These are phyloP conservation scores for Melitaea cinxia DNA, from an alignment of 1,140 invertebrate genomes.

Conservation along the genomic window DNA sequence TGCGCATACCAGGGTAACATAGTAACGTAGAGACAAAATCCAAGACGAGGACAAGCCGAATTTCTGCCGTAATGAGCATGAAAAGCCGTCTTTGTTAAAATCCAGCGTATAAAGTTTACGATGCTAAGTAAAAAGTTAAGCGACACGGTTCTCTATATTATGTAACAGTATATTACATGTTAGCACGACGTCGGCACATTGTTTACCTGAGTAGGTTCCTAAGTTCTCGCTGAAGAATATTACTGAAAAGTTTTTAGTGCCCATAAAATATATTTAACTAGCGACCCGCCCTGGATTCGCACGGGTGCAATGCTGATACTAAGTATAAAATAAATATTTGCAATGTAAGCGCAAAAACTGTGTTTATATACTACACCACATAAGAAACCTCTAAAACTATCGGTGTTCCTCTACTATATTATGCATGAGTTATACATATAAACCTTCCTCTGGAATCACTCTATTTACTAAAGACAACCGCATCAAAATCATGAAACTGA, in stretches of 20 bases:
- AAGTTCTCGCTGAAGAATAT: slow-evolving; percentile 17
- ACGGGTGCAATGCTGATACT: too few species aligned
- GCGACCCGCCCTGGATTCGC: too few species aligned
- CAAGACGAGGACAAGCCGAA: slow-evolving; percentile 1
- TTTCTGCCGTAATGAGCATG: slow-evolving; percentile 13
- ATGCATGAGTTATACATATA: too few species aligned
- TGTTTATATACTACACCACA: too few species aligned
- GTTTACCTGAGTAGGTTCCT: slow-evolving; percentile 26
- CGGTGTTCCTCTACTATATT: too few species aligned
- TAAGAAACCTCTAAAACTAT: too few species aligned
- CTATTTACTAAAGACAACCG: too few species aligned
- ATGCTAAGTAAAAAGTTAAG: slow-evolving; percentile 32
- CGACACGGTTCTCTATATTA: slow-evolving; percentile 26
- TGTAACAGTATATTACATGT: slow-evolving; percentile 24
- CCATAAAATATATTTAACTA: slow-evolving; percentile 15
- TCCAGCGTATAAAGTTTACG: slow-evolving; percentile 27
- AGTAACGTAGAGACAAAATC: slow-evolving; percentile 7
- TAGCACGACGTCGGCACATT: slow-evolving; percentile 17
- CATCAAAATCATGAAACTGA: too few species aligned
- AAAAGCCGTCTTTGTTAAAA: slow-evolving; percentile 23
- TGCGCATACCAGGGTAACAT: not conserved
- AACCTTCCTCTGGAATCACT: too few species aligned
- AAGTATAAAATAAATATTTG: too few species aligned
- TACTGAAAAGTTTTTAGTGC: slow-evolving; percentile 24
- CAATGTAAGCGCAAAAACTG: too few species aligned